phyloP scores from a whole-genome alignment of 1,140 invertebrate species.

The Colletes latitarsis region DNA sequence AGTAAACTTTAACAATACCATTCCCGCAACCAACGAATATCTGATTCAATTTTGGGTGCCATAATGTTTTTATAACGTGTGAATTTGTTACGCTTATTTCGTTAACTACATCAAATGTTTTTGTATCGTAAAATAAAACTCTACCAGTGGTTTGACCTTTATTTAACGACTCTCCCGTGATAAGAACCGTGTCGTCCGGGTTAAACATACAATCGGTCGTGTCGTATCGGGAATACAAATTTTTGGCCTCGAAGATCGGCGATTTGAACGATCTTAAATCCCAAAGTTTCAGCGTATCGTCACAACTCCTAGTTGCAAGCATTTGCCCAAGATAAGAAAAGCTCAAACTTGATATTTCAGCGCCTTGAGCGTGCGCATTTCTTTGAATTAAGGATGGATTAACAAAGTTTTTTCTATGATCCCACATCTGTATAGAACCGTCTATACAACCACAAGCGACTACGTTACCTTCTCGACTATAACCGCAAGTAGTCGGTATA shows the following conservation, averaged over 20 bases:
- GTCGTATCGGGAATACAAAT: conserved; percentile 92
- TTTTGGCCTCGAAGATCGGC: conserved; percentile 85
- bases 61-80: conserved; percentile 93
- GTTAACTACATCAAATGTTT: conserved; percentile 88
- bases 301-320: conserved; percentile 92
- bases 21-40: conserved; percentile 96
- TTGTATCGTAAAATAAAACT: conserved; percentile 91
- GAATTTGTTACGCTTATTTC: conserved; percentile 89
- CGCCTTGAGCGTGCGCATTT: conserved; percentile 90
- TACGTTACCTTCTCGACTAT: conserved; percentile 93
- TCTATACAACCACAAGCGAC: conserved; percentile 96
- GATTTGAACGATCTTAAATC: conserved; percentile 93
- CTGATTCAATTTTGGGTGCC: conserved; percentile 99
- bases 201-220: conserved; percentile 97
- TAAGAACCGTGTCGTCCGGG: conserved; percentile 94
- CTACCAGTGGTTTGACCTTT: conserved; percentile 88
- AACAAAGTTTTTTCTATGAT: conserved; percentile 91
- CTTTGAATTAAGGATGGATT: conserved; percentile 90
- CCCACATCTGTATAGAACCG: conserved; percentile 99
- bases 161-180: conserved; percentile 92
- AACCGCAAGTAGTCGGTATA: conserved; percentile 91
- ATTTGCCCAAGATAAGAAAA: conserved; percentile 94
- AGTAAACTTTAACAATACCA: conserved; percentile 94
- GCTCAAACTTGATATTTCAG: conserved; percentile 91
- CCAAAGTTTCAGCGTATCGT: conserved; percentile 98